A percentile compares a stretch with the other conserved stretches of the same genome.
Conservation (phyloP, 1,140 invertebrate species). For the Diabrotica undecimpunctata region DNA sequence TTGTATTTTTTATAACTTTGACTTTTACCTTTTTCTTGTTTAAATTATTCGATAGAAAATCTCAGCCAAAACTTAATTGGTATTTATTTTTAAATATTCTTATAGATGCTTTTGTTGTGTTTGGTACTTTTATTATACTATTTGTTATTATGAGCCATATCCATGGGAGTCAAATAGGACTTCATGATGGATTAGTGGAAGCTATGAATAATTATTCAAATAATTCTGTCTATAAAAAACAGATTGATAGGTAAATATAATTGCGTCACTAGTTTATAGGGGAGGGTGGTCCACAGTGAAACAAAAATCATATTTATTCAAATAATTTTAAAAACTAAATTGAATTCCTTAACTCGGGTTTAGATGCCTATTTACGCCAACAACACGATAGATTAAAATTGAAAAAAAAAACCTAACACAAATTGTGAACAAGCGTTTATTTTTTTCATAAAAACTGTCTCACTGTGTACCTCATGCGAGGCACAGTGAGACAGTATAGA, state of each 20-base stretch:
- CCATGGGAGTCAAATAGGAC: constrained; percentile 28
- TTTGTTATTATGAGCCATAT: constrained; percentile 35
- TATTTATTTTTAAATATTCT: constrained; percentile 33
- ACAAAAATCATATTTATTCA: too few species aligned
- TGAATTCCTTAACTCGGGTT: too few species aligned
- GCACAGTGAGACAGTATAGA: too few species aligned
- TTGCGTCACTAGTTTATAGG: too few species aligned
- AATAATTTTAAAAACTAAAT: too few species aligned
- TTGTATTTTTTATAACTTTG: constrained; percentile 34
- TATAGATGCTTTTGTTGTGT: constrained; percentile 25
- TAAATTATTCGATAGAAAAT: constrained; percentile 27
- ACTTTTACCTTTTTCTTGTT: constrained; percentile 27
- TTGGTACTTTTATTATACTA: constrained; percentile 29
- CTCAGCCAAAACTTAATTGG: constrained; percentile 25
- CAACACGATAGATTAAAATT: too few species aligned
- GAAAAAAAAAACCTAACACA: too few species aligned
- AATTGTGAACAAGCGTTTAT: too few species aligned
- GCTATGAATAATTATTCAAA: constrained; percentile 41
- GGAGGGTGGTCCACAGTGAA: too few species aligned
- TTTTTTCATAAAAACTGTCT: too few species aligned
- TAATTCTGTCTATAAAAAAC: constrained; percentile 36
- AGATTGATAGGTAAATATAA: constrained; percentile 33
- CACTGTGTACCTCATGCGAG: too few species aligned
- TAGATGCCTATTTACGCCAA: too few species aligned
- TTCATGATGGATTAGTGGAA: constrained; percentile 40